A percentile compares a stretch with the other conserved stretches of the same genome.
These are phyloP conservation scores for Philopotamus ludificatus DNA, from an alignment of 1,140 invertebrate genomes.

Conservation along the genomic window DNA sequence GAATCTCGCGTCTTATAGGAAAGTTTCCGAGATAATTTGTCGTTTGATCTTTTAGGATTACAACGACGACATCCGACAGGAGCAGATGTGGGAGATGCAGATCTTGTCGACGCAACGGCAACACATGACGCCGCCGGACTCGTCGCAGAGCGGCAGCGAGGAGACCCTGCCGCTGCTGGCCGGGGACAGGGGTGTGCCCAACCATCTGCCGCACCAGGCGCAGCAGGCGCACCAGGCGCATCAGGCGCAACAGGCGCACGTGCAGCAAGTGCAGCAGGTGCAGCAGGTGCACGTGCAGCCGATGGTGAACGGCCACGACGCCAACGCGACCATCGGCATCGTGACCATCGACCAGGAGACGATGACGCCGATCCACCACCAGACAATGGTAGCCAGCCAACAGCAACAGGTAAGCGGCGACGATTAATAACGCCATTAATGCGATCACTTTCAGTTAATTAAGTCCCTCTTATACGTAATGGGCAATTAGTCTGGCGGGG, in stretches of 20 bases:
- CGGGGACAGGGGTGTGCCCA: constrained; percentile 24
- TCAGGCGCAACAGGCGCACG: constrained; percentile 29
- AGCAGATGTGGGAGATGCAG: constrained; percentile 84
- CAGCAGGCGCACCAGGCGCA: constrained; percentile 20
- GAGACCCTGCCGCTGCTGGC: constrained; percentile 47
- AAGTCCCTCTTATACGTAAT: no score
- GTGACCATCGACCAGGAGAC: constrained; percentile 45
- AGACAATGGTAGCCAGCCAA: constrained; percentile 43
- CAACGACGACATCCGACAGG: constrained; percentile 82
- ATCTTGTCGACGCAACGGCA: constrained; percentile 59
- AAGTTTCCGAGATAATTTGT: no score
- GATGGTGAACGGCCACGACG: constrained; percentile 42
- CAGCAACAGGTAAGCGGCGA: constrained; percentile 30
- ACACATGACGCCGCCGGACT: constrained; percentile 52
- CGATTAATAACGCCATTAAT: no score
- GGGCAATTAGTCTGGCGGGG: no score
- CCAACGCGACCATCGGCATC: constrained; percentile 45
- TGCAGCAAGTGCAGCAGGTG: constrained; percentile 33
- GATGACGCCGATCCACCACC: constrained; percentile 51
- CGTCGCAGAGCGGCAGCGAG: constrained; percentile 52
- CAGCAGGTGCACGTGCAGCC: constrained; percentile 32
- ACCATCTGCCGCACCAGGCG: constrained; percentile 23
- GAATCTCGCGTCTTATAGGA: no score
- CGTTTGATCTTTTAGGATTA: constrained; percentile 60
- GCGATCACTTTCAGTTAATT: no score